phyloP scores from a whole-genome alignment of 2,888 invertebrate genomes.

The Mechanitis mazaeus region DNA sequence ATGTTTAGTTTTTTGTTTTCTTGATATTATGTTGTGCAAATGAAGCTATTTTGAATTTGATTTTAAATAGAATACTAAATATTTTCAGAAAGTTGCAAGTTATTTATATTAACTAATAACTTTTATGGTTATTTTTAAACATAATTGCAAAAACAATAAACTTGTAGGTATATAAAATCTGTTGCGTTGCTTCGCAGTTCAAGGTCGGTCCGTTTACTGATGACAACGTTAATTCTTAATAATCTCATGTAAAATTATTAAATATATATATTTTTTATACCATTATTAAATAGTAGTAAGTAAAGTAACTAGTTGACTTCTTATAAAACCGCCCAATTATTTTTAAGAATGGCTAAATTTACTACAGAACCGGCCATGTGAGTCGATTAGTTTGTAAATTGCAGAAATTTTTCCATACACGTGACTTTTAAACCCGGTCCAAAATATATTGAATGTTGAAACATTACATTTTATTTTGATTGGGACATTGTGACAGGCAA shows the following conservation, averaged over 20 bases:
- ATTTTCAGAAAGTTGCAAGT: too few species aligned
- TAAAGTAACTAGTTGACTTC: too few species aligned
- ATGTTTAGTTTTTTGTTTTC: too few species aligned
- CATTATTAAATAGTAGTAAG: neutral
- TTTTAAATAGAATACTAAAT: too few species aligned
- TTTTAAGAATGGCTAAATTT: neutral
- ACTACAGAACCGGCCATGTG: neutral
- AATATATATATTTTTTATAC: neutral
- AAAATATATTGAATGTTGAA: neutral
- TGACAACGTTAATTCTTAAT: neutral
- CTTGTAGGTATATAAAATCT: neutral
- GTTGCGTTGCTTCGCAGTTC: neutral
- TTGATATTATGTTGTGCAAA: too few species aligned
- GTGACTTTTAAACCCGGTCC: neutral
- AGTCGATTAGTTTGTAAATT: neutral
- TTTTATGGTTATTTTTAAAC: too few species aligned
- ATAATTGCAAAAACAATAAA: too few species aligned
- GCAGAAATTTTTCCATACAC: constrained; percentile 4
- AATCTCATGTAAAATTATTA: neutral
- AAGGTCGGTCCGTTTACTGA: neutral
- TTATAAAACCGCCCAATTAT: too few species aligned
- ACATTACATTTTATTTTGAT: neutral
- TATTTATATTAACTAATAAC: too few species aligned
- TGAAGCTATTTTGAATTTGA: too few species aligned
- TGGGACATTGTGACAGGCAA: neutral